Evolutionary conservation across 2,113 vertebrate genomes (phyloP).

Genomic region (Bungarus multicinctus): DNA sequence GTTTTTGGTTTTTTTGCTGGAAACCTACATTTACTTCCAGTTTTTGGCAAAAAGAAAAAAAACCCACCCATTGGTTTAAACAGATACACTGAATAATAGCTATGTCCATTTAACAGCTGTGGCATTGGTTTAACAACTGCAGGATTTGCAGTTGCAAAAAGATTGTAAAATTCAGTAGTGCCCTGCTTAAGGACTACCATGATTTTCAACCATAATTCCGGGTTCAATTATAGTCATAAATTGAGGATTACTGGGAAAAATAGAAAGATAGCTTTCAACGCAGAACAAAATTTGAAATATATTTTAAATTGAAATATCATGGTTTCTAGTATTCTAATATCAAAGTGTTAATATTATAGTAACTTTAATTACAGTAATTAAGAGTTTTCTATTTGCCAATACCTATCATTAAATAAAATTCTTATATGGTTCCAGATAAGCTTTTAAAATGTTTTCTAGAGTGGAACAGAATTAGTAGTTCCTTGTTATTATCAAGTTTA

Average conservation of each 20-base stretch:
- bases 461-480: background rate
- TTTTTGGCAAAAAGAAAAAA: no score
- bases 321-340: background rate
- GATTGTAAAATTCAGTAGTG: no score
- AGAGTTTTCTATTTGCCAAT: background rate
- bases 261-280: background rate
- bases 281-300: background rate
- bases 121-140: no score
- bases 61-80: no score
- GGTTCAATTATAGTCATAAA: no score
- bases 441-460: background rate
- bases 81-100: no score
- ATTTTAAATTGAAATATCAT: background rate
- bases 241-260: background rate
- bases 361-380: background rate
- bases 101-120: no score
- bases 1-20: no score
- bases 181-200: no score
- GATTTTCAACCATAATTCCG: no score
- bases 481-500: background rate
- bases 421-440: background rate
- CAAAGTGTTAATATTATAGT: background rate
- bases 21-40: no score
- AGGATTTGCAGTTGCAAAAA: no score
- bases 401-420: background rate